Evolutionary conservation across 2,888 invertebrate genomes (phyloP), one percentile per base, ranked within the genome.

Genomic region (Catonia carolina): DNA sequence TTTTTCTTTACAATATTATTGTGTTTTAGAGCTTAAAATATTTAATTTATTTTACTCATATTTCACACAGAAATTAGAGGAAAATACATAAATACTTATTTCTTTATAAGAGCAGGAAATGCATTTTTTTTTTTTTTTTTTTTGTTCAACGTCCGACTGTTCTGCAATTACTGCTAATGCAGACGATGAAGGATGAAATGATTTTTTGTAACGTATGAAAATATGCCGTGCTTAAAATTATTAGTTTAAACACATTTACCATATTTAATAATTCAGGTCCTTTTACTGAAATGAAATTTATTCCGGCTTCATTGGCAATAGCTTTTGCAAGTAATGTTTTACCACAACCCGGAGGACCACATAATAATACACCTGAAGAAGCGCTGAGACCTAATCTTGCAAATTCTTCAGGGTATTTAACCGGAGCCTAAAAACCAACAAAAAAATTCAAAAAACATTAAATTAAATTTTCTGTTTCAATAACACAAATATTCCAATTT

Each of bases 241-340:
- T n/a, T n/a, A n/a, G n/a, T n/a, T n/a, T n/a, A n/a, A n/a, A 48
- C 6, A 22, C 60, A 61, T 70, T 74, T 73, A 90, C 90, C 98
- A 98, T 99, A 70, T 95, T 98, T 56, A 99, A 77, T 53, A 99
- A 74, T 74, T 99, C 99, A 1, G 99, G 98, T 14, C 99, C 99
- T 75, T 98, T 99, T 1, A 99, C 96, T 6, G 96, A 95, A 67
- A 99, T 95, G 67, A 99, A 99, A 75, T 98, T 99, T 37, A 99
- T 91, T 31, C 96, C 96, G 36, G 97, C 94, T 75, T 99, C 98
- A 75, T 98, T 98, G 0, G 99, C 98, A 36, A 99, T 86, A 20
- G 98, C 99, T 78, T 99, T 99, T 1, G 98, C 99, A 52, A 99
- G 74, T 23, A 99, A 77, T 0, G 99, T 99, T 77, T 99, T 99